Conservation (phyloP, 2,888 invertebrate species). For the Aspidiotus destructor region DNA sequence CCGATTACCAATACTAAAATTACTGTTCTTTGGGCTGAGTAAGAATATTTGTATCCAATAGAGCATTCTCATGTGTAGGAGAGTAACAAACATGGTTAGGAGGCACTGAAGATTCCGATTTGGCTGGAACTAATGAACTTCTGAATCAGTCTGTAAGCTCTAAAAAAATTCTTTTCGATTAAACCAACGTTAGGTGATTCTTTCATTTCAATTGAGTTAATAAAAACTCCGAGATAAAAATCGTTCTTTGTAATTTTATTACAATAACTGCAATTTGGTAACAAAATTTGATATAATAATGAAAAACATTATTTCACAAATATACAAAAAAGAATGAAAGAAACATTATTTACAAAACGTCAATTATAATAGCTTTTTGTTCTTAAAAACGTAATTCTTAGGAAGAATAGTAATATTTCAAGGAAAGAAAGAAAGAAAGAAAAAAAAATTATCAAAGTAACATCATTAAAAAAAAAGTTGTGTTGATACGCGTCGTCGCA, state of each 20-base stretch:
- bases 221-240: not conserved
- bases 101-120: too few species aligned
- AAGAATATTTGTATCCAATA: too few species aligned
- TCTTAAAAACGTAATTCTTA: too few species aligned
- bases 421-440: not conserved
- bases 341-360: slow-evolving; percentile 3
- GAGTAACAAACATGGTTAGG: too few species aligned
- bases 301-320: slow-evolving; percentile 6
- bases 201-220: too few species aligned
- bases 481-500: not conserved
- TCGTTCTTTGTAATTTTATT: not conserved
- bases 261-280: slow-evolving; percentile 10
- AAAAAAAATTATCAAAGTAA: slow-evolving; percentile 3
- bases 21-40: too few species aligned
- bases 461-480: not conserved
- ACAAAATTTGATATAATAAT: slow-evolving; percentile 7
- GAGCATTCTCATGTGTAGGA: too few species aligned
- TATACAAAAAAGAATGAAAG: not conserved
- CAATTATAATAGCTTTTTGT: not conserved
- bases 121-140: too few species aligned
- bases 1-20: too few species aligned
- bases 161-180: too few species aligned
- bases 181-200: too few species aligned
- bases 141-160: too few species aligned
- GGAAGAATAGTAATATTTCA: not conserved